Percentiles rank a stretch among this genome's conserved stretches.
These are phyloP conservation scores for Cryptus viduatorius DNA, from an alignment of 2,888 invertebrate species.

Conservation along the genomic window DNA sequence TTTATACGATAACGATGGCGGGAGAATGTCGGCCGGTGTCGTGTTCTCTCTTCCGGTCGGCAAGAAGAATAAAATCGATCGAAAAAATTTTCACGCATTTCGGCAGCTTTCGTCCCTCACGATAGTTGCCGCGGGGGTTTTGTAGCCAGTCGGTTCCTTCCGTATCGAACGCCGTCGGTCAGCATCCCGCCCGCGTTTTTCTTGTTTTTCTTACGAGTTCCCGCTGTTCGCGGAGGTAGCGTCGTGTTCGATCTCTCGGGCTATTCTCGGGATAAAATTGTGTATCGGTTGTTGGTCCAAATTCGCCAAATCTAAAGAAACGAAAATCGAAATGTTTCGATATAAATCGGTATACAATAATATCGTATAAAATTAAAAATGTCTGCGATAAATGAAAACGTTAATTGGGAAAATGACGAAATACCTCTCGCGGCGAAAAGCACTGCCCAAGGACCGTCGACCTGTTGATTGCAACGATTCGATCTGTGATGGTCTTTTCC, in stretches of 20 bases:
- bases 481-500: conserved; percentile 77
- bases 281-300: conserved; percentile 72
- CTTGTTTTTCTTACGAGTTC: conserved; percentile 44
- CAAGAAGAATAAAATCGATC: conserved; percentile 36
- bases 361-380: not conserved
- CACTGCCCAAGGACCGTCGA: conserved; percentile 68
- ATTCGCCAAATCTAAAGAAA: conserved; percentile 67
- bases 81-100: conserved; percentile 14
- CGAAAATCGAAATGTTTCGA: not conserved
- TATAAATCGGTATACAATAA: too few species aligned
- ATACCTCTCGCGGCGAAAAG: conserved; percentile 67
- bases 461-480: conserved; percentile 60
- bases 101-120: conserved; percentile 12
- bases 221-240: conserved; percentile 46
- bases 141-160: conserved; percentile 46
- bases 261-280: conserved; percentile 81
- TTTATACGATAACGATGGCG: conserved; percentile 44
- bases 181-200: not conserved
- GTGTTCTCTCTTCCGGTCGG: conserved; percentile 28
- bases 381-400: not conserved
- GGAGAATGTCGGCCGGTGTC: conserved; percentile 24
- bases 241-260: conserved; percentile 79
- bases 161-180: conserved; percentile 51
- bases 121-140: conserved; percentile 21
- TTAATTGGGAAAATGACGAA: not conserved